A percentile compares a stretch with the other conserved stretches of the same genome.
phyloP scores from a whole-genome alignment of 2,797 vertebrate species.

The Tenualosa ilisha region DNA sequence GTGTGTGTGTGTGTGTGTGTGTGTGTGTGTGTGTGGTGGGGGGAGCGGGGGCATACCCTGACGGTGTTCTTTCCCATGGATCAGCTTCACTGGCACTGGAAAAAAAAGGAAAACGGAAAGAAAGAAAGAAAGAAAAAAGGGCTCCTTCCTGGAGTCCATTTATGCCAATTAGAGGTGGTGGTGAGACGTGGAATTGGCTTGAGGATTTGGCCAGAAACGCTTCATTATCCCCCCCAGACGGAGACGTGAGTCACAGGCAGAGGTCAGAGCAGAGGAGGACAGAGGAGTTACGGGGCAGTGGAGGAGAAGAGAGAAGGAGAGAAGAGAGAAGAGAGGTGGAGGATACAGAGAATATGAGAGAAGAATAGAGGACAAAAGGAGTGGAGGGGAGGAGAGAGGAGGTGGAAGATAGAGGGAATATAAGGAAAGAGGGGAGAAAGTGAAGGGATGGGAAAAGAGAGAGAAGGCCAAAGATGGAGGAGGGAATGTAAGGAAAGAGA shows the following conservation, averaged over 20 bases:
- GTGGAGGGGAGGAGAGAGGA: background rate
- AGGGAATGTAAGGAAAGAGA: background rate
- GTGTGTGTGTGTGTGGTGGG: too few species aligned
- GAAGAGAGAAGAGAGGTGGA: background rate
- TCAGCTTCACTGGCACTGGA: slow-evolving; percentile 6
- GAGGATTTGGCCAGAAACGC: slow-evolving; percentile 31
- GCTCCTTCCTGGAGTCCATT: slow-evolving; percentile 42
- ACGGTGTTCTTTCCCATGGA: slow-evolving; percentile 24
- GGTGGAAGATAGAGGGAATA: background rate
- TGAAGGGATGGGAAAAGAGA: background rate
- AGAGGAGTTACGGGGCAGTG: background rate
- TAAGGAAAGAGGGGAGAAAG: background rate
- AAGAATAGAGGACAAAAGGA: background rate
- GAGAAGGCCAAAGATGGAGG: background rate
- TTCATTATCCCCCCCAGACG: slow-evolving; percentile 43
- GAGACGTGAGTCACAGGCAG: slow-evolving; percentile 33
- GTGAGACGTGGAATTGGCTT: slow-evolving; percentile 39
- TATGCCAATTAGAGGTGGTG: slow-evolving; percentile 47
- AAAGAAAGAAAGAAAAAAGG: background rate
- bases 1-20: too few species aligned
- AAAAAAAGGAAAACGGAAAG: background rate
- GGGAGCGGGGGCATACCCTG: slow-evolving; percentile 36
- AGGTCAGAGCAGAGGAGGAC: background rate
- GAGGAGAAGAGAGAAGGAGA: background rate
- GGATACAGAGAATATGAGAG: background rate